Evolutionary conservation across 2,888 invertebrate species (phyloP).

Genomic region (Meteorus cinctellus): DNA sequence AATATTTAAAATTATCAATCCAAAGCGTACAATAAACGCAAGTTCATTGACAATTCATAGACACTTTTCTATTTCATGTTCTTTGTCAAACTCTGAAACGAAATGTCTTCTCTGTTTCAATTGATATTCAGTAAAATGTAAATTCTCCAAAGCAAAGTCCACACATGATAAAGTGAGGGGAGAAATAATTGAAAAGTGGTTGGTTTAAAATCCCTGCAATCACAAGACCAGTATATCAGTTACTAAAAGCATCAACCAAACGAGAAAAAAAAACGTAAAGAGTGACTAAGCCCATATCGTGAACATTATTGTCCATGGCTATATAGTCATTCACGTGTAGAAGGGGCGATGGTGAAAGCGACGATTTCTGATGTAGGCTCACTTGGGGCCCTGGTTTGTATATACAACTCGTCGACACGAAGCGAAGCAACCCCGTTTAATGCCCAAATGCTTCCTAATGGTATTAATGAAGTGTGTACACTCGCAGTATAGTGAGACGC

Average conservation of each 20-base stretch:
- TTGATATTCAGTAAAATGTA: no score
- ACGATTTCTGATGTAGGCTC: constrained; percentile 32
- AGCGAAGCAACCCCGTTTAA: constrained; percentile 51
- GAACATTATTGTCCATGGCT: constrained; percentile 11
- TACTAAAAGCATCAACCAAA: constrained; percentile 36
- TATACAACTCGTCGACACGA: constrained; percentile 48
- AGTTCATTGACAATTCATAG: no score
- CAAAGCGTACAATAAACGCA: no score
- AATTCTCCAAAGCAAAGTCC: no score
- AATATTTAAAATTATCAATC: no score
- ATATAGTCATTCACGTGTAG: background rate
- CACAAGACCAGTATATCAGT: constrained; percentile 36
- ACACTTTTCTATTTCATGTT: no score
- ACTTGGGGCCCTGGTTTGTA: constrained; percentile 43
- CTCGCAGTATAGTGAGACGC: constrained; percentile 56
- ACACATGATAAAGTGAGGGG: constrained; percentile 15
- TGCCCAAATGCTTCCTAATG: constrained; percentile 69
- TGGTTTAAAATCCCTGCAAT: constrained; percentile 38
- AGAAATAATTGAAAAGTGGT: constrained; percentile 36
- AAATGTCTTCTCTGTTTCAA: no score
- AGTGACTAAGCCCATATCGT: constrained; percentile 26
- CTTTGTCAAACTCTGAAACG: no score
- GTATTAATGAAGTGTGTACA: constrained; percentile 73
- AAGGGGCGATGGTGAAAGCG: constrained; percentile 35
- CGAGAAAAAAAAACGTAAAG: background rate